These are phyloP conservation scores for Pitta sordida DNA, from an alignment of 2,113 vertebrate genomes.

Conservation along the genomic window DNA sequence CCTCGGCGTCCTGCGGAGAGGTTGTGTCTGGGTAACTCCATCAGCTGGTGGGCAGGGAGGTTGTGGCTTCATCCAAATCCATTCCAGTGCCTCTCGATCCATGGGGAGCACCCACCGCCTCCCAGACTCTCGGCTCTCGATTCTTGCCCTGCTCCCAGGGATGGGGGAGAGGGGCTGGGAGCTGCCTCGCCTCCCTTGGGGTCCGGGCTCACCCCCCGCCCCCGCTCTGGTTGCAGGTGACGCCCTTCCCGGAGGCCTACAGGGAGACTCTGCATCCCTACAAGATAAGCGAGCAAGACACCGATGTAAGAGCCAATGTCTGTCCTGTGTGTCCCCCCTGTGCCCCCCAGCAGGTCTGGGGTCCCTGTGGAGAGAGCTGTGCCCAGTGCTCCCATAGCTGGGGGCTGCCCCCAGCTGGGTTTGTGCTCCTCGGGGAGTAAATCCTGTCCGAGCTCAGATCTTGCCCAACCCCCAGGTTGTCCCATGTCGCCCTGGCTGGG, in stretches of 20 bases:
- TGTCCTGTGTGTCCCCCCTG: background rate
- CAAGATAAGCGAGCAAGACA: conserved; percentile 93
- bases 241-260: conserved; percentile 86
- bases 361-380: background rate
- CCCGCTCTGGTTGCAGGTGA: conserved; percentile 76
- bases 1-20: background rate
- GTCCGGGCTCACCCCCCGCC: background rate
- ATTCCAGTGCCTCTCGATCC: accelerated
- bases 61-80: background rate
- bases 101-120: accelerated
- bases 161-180: background rate
- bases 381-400: accelerated
- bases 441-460: background rate
- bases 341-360: background rate
- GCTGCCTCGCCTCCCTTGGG: background rate
- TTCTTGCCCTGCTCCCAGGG: background rate
- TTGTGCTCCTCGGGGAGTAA: background rate
- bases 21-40: background rate
- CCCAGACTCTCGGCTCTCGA: accelerated
- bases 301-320: conserved; percentile 82
- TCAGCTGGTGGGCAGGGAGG: background rate
- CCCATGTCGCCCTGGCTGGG: accelerated
- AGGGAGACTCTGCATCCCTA: conserved; percentile 85
- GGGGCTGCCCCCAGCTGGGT: background rate
- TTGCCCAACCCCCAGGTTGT: accelerated